These are phyloP conservation scores for Cyrtorhinus lividipennis DNA, from an alignment of 1,140 invertebrate genomes.

Conservation along the genomic window DNA sequence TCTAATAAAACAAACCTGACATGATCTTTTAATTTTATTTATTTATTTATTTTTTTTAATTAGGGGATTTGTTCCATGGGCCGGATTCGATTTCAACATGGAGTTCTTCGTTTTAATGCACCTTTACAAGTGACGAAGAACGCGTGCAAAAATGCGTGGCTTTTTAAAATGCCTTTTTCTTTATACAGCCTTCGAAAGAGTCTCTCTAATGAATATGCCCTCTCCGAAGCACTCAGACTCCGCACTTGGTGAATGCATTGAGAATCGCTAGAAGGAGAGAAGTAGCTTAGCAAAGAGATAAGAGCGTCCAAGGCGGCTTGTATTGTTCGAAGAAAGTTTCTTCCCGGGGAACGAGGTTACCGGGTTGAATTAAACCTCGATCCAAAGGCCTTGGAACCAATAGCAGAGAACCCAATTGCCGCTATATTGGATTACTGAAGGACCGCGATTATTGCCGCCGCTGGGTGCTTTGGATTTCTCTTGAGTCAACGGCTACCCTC, in stretches of 20 bases:
- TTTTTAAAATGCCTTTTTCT: no score
- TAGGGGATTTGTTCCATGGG: no score
- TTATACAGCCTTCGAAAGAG: no score
- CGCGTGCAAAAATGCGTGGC: no score
- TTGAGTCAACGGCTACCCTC: neutral
- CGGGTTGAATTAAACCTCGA: neutral
- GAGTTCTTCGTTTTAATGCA: no score
- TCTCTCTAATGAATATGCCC: no score
- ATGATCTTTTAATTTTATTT: no score
- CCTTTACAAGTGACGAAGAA: no score
- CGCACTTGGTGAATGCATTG: neutral
- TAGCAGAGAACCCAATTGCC: neutral
- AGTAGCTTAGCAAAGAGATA: neutral
- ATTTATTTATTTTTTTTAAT: no score
- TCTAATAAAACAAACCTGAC: no score
- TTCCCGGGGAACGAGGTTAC: neutral
- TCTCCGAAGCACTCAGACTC: no score
- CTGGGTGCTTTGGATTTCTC: neutral
- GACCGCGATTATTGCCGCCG: neutral
- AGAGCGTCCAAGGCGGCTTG: neutral
- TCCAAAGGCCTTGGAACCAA: neutral
- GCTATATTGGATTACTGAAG: neutral
- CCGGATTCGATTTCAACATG: no score
- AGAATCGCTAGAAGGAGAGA: neutral
- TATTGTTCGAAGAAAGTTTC: neutral